Conservation (phyloP, 2,888 invertebrate species). For the Ochlodes sylvanus region DNA sequence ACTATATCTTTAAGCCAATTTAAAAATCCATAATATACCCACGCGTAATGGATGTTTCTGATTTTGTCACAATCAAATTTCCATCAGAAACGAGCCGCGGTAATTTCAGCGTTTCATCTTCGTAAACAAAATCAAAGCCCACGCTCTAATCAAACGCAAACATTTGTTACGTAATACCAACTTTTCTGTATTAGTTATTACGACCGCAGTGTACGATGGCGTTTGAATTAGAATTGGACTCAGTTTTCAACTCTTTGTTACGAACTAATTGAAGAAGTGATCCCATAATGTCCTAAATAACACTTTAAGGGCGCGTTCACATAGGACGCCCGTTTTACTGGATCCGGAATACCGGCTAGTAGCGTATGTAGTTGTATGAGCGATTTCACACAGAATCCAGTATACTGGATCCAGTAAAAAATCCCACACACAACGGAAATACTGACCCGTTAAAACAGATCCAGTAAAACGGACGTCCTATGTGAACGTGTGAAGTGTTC, state of each 20-base stretch:
- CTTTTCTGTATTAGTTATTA: slow-evolving; percentile 4
- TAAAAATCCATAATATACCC: slow-evolving; percentile 23
- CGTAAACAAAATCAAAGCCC: slow-evolving; percentile 30
- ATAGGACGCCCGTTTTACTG: too few species aligned
- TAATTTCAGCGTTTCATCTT: slow-evolving; percentile 32
- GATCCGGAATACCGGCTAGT: too few species aligned
- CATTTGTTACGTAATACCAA: slow-evolving; percentile 11
- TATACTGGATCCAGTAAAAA: too few species aligned
- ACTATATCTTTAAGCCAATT: neutral
- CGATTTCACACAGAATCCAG: too few species aligned
- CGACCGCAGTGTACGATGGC: neutral
- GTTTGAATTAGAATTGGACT: neutral
- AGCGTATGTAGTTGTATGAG: too few species aligned
- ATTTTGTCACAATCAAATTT: slow-evolving; percentile 36
- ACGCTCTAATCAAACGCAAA: slow-evolving; percentile 22
- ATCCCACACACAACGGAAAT: too few species aligned
- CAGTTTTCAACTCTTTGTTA: neutral
- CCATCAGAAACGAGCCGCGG: slow-evolving; percentile 31
- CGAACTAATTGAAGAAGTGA: neutral
- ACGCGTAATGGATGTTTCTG: slow-evolving; percentile 24
- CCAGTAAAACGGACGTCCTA: too few species aligned
- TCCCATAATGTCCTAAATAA: too few species aligned
- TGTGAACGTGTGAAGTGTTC: too few species aligned
- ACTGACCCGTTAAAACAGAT: too few species aligned
- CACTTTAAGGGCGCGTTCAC: too few species aligned